Evolutionary conservation across 35 echinoderm and acorn worm genomes (phyloP).

Genomic region (Stichopus chloronotus): DNA sequence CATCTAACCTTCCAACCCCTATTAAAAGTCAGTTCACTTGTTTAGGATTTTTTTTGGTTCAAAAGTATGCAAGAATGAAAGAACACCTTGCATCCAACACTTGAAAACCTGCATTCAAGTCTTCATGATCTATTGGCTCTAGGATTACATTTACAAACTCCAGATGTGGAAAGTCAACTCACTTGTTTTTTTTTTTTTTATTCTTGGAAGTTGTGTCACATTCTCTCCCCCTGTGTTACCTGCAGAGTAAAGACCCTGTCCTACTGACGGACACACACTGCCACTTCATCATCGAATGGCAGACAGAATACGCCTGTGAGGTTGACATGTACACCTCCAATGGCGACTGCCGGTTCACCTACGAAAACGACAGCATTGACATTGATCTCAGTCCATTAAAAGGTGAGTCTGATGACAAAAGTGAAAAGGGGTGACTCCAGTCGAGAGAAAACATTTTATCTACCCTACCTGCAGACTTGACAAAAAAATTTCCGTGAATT

Average conservation of each 20-base stretch:
- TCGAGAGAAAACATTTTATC: not conserved
- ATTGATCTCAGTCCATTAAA: slow-evolving; percentile 82
- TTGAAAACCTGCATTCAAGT: too few species aligned
- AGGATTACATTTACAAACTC: too few species aligned
- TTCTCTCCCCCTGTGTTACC: not conserved
- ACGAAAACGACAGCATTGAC: slow-evolving; percentile 77
- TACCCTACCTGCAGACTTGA: not conserved
- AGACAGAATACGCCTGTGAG: slow-evolving; percentile 95
- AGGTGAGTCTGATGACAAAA: not conserved
- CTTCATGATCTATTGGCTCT: too few species aligned
- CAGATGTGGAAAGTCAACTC: too few species aligned
- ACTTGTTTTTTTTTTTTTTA: too few species aligned
- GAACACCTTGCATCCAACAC: too few species aligned
- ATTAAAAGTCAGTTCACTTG: too few species aligned
- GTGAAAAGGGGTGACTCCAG: not conserved
- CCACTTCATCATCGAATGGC: slow-evolving; percentile 85
- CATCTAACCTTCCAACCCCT: too few species aligned
- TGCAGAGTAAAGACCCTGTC: slow-evolving; percentile 65
- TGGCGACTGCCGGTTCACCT: slow-evolving; percentile 68
- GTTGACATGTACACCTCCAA: slow-evolving; percentile 57
- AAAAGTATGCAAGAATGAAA: too few species aligned
- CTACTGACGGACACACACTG: slow-evolving; percentile 81
- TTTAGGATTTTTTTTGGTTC: too few species aligned
- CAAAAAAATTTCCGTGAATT: not conserved
- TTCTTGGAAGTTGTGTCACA: too few species aligned